Evolutionary conservation across 1,140 invertebrate genomes (phyloP).

Genomic region (Habropoda laboriosa): DNA sequence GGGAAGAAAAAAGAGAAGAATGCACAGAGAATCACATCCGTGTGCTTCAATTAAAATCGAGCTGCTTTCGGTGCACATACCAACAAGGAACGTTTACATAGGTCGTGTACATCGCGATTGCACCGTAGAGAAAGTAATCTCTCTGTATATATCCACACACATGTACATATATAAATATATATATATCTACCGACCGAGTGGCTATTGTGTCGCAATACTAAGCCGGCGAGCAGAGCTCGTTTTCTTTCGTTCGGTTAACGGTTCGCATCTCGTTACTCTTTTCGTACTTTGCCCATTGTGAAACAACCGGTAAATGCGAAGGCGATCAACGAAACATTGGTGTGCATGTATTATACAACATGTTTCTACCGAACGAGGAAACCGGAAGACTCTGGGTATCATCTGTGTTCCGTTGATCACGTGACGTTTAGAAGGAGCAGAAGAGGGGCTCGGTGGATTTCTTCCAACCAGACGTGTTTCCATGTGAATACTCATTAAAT

Average conservation of each 20-base stretch:
- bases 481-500: not conserved
- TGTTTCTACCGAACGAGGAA: not conserved
- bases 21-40: not conserved
- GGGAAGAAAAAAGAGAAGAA: too few relatives aligned
- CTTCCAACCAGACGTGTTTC: not conserved
- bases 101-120: slow-evolving; percentile 30
- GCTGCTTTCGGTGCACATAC: slow-evolving; percentile 12
- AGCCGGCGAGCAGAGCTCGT: slow-evolving; percentile 8
- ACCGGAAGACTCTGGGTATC: not conserved
- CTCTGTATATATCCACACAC: slow-evolving; percentile 9
- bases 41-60: slow-evolving; percentile 12
- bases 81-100: not conserved
- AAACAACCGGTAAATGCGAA: not conserved
- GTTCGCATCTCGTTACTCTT: slow-evolving; percentile 27
- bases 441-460: too few relatives aligned
- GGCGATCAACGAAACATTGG: not conserved
- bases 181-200: slow-evolving; percentile 12
- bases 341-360: not conserved
- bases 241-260: slow-evolving; percentile 52
- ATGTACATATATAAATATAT: not conserved
- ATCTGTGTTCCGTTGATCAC: not conserved
- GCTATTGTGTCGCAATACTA: slow-evolving; percentile 62
- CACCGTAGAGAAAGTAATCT: slow-evolving; percentile 65
- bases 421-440: not conserved
- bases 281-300: slow-evolving; percentile 7